Conservation (phyloP, 2,797 vertebrate species). For the Sebastes iracundus region DNA sequence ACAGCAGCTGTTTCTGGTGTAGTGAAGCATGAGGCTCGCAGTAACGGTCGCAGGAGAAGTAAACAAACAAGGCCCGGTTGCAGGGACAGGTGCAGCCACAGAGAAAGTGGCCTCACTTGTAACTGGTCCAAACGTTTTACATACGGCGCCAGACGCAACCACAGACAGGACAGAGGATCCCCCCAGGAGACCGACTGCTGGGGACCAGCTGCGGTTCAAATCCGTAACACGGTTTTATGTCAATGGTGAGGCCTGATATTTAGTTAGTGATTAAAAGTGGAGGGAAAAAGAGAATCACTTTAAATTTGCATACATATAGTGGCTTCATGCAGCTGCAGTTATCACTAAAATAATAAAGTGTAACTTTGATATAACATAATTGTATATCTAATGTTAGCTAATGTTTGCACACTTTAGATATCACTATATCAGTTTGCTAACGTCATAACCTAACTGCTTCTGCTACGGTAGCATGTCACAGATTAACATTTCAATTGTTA, state of each 20-base stretch:
- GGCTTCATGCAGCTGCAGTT: neutral
- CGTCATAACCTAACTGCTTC: neutral
- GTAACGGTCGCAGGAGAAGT: constrained; percentile 74
- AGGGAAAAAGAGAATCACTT: neutral
- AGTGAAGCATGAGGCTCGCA: constrained; percentile 73
- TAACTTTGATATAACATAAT: neutral
- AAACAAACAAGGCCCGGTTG: constrained; percentile 76
- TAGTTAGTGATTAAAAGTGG: neutral
- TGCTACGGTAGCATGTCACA: neutral
- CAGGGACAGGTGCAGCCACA: constrained; percentile 74
- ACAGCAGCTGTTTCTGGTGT: constrained; percentile 78
- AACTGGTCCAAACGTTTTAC: constrained; percentile 41
- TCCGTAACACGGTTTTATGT: constrained; percentile 15
- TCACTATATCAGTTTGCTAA: neutral
- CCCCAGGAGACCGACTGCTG: constrained; percentile 51
- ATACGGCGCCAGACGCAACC: constrained; percentile 43
- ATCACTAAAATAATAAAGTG: neutral
- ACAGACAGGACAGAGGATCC: constrained; percentile 56
- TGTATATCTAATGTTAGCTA: neutral
- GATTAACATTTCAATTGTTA: neutral
- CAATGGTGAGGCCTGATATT: neutral
- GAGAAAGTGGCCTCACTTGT: constrained; percentile 68
- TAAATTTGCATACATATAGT: neutral
- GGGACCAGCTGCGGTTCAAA: constrained; percentile 47
- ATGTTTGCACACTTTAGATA: neutral